phyloP scores from a whole-genome alignment of 2,888 invertebrate genomes.

The Caradrina kadenii region DNA sequence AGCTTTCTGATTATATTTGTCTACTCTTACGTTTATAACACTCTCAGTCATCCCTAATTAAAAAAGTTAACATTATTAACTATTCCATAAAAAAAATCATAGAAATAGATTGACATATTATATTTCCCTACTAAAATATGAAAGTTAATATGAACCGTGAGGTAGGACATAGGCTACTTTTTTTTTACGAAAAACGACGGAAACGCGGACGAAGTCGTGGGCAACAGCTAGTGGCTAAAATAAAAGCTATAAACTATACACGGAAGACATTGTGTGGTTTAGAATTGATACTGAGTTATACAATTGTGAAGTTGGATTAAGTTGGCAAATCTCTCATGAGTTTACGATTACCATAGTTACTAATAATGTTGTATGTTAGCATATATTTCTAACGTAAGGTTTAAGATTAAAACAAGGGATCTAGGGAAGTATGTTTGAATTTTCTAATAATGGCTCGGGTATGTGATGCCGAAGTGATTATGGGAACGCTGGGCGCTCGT shows the following conservation, averaged over 20 bases:
- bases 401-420: constrained; percentile 35
- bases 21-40: too few species aligned
- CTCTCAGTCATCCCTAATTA: too few species aligned
- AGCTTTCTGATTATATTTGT: too few species aligned
- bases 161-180: too few species aligned
- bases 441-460: constrained; percentile 50
- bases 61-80: too few species aligned
- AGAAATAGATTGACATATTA: too few species aligned
- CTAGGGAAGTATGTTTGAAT: constrained; percentile 52
- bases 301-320: constrained; percentile 36
- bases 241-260: constrained; percentile 44
- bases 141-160: too few species aligned
- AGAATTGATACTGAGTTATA: constrained; percentile 57
- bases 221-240: too few species aligned
- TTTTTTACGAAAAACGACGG: too few species aligned
- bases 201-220: too few species aligned
- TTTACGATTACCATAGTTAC: constrained; percentile 39
- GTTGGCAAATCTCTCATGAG: constrained; percentile 35
- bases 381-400: constrained; percentile 25
- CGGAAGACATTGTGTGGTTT: constrained; percentile 51
- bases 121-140: too few species aligned
- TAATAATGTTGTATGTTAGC: constrained; percentile 25
- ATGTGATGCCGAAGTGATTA: constrained; percentile 44
- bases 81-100: too few species aligned
- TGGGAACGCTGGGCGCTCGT: constrained; percentile 8